A percentile compares a stretch with the other conserved stretches of the same genome.
Conservation (phyloP, 2,797 vertebrate species). For the Eurystomus glaucurus region DNA sequence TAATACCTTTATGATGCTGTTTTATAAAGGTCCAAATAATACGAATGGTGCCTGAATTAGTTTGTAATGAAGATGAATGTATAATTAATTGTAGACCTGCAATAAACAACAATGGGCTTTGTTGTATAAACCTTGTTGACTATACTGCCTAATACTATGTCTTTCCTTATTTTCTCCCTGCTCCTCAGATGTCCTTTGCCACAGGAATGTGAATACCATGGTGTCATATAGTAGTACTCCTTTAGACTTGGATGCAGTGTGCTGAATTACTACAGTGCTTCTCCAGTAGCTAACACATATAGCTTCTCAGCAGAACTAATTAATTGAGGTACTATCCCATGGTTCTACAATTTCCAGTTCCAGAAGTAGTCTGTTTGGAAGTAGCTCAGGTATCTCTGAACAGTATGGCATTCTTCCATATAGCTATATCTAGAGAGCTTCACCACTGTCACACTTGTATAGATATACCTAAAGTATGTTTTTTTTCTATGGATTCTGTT, state of each 20-base stretch:
- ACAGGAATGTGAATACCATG: not conserved
- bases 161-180: not conserved
- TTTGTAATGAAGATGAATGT: not conserved
- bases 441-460: not conserved
- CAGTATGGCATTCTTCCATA: not conserved
- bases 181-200: not conserved
- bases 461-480: not conserved
- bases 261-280: not conserved
- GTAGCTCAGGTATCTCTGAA: not conserved
- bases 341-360: not conserved
- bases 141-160: not conserved
- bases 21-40: not conserved
- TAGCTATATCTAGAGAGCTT: not conserved
- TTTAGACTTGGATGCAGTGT: not conserved
- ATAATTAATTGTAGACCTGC: not conserved
- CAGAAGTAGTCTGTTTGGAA: not conserved
- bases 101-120: not conserved
- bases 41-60: not conserved
- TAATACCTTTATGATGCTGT: not conserved
- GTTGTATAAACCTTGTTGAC: not conserved
- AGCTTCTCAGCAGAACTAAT: not conserved
- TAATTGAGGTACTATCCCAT: not conserved
- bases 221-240: accelerated
- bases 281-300: not conserved
- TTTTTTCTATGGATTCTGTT: not conserved